A percentile compares a stretch with the other conserved stretches of the same genome.
phyloP scores from a whole-genome alignment of 2,113 vertebrate species.

The Sebastes fasciatus region DNA sequence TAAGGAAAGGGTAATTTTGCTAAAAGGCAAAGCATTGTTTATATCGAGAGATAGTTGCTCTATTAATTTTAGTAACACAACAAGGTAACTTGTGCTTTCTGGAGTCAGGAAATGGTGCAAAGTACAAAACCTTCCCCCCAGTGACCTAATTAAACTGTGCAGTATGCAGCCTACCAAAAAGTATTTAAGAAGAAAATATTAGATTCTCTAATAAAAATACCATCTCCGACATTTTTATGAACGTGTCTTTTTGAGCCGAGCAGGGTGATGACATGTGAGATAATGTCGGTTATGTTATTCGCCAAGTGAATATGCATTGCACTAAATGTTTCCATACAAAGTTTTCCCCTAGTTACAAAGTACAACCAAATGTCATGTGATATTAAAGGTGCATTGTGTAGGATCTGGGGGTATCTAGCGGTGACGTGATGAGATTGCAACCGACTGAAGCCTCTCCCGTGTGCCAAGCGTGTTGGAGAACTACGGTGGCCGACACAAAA shows the following conservation, averaged over 20 bases:
- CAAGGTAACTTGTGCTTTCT: background rate
- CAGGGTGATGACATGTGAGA: background rate
- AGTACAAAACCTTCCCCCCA: background rate
- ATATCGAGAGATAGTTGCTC: background rate
- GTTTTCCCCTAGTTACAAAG: background rate
- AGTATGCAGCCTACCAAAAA: background rate
- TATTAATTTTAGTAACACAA: background rate
- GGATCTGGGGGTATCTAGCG: too few relatives aligned
- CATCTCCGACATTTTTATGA: background rate
- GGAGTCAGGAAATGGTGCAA: conserved; percentile 16
- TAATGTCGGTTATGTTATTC: background rate
- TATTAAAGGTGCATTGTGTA: background rate
- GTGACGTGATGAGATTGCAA: too few relatives aligned
- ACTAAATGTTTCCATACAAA: background rate
- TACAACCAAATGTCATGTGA: background rate
- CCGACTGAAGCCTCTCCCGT: too few relatives aligned
- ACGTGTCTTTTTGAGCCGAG: background rate
- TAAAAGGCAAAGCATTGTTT: background rate
- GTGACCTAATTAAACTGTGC: background rate
- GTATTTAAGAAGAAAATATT: background rate
- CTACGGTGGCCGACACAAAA: too few relatives aligned
- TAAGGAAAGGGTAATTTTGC: background rate
- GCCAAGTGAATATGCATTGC: background rate
- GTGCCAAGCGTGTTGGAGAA: too few relatives aligned
- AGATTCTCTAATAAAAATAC: too few relatives aligned